Conservation (phyloP, 2,113 vertebrate species). For the Corythornis madagascariensis region DNA sequence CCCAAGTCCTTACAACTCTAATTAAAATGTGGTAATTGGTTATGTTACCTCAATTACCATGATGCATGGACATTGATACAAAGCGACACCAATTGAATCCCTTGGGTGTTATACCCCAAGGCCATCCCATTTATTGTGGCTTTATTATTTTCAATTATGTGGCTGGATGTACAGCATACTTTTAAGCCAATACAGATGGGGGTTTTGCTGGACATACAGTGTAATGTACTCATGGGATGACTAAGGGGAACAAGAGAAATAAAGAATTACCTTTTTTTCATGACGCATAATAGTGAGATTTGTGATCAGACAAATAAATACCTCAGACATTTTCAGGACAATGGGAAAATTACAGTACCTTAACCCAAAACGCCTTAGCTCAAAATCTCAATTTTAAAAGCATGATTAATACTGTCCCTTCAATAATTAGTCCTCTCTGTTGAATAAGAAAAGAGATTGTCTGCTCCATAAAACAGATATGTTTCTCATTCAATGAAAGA, state of each 20-base stretch:
- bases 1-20: slow-evolving; percentile 84
- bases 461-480: slow-evolving; percentile 5
- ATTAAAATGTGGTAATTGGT: slow-evolving; percentile 87
- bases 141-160: slow-evolving; percentile 85
- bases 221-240: slow-evolving; percentile 36
- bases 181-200: slow-evolving; percentile 65
- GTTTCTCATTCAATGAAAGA: slow-evolving; percentile 22
- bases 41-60: slow-evolving; percentile 86
- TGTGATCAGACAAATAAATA: slow-evolving; percentile 40
- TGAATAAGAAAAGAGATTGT: slow-evolving; percentile 38
- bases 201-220: slow-evolving; percentile 64
- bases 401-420: slow-evolving; percentile 26
- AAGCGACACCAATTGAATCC: slow-evolving; percentile 83
- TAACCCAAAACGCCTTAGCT: slow-evolving; percentile 19
- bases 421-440: slow-evolving; percentile 44
- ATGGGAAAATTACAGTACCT: slow-evolving; percentile 39
- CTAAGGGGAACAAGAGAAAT: slow-evolving; percentile 20
- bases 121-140: slow-evolving; percentile 80
- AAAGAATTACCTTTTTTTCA: background rate
- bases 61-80: slow-evolving; percentile 83
- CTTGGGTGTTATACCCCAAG: slow-evolving; percentile 82
- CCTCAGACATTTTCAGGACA: slow-evolving; percentile 16
- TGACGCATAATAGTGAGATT: background rate
- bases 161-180: slow-evolving; percentile 75
- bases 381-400: slow-evolving; percentile 50